Conservation (phyloP, 2,797 vertebrate species). For the Ctenopoma kingsleyae region DNA sequence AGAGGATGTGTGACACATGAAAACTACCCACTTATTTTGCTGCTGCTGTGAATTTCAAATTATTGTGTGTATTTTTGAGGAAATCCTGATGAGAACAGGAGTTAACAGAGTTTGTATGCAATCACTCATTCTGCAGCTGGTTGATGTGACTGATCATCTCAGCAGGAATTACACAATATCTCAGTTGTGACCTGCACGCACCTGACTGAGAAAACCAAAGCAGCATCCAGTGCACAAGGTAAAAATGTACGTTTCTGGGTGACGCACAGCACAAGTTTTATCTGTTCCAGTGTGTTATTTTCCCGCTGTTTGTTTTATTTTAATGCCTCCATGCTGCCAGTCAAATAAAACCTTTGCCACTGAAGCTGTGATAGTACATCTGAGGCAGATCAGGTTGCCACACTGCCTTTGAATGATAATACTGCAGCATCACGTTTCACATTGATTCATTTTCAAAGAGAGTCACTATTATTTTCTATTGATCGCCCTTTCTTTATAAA, state of each 20-base stretch:
- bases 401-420: slow-evolving; percentile 67
- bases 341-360: slow-evolving; percentile 57
- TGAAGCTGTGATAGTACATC: slow-evolving; percentile 46
- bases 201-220: slow-evolving; percentile 35
- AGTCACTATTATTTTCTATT: slow-evolving; percentile 67
- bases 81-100: slow-evolving; percentile 52
- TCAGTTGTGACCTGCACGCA: slow-evolving; percentile 61
- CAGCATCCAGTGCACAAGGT: not conserved
- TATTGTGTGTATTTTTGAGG: slow-evolving; percentile 30
- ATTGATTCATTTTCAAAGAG: slow-evolving; percentile 68
- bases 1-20: slow-evolving; percentile 54
- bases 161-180: slow-evolving; percentile 42
- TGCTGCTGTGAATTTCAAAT: slow-evolving; percentile 44
- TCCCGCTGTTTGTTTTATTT: slow-evolving; percentile 51
- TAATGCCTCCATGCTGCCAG: slow-evolving; percentile 42
- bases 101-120: slow-evolving; percentile 44
- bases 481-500: slow-evolving; percentile 72
- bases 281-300: slow-evolving; percentile 37
- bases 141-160: slow-evolving; percentile 49
- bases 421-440: slow-evolving; percentile 59
- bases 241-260: slow-evolving; percentile 13
- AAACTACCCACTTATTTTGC: slow-evolving; percentile 47
- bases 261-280: slow-evolving; percentile 30
- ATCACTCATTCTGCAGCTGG: slow-evolving; percentile 57
- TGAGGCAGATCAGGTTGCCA: slow-evolving; percentile 53